Base-by-base conservation (phyloP, 1,140 invertebrate genomes). In the Polyergus mexicanus region DNA sequence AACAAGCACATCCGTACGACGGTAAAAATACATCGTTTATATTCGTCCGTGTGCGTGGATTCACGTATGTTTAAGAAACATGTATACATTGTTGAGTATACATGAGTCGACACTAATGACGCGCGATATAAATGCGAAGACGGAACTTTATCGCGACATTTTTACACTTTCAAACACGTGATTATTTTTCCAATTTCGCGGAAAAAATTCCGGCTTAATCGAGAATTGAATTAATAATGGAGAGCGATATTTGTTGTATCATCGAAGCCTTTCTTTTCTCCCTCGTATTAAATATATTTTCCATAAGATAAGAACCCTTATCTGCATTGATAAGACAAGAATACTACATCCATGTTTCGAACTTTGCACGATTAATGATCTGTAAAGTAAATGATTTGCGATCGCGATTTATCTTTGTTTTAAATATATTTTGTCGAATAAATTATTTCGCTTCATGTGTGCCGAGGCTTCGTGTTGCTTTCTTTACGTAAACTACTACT, bases 341-440 rank as follows among this genome's bases (percentile, higher is more conserved):
- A 69, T 80, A 69, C 56, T 80, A 69, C 56, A 54, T 68, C 32
- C 62, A n/a, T 56, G 22, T 56, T 80, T 69, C n/a, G 77, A 80
- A 69, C 77, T 80, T 69, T 80, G 35, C 63, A 58, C 65, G 13
- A 69, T 69, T 65, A 11, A 69, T 56, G 65, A 80, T 80, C 63
- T 22, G 16, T 69, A 28, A 69, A 28, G 13, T 19, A 69, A 69
- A 80, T 66, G 22, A 54, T 32, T 65, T 35, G 11, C 74, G 28
- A 77, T 47, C 22, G 10, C 35, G 22, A 44, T n/a, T 80, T 69
- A 56, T 69, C 35, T 56, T 44, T 41, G 25, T 25, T 19, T 69
- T 25, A 35, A 44, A 38, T 51, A 68, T 28, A 41, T 69, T 56
- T 44, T 38, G 16, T 25, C 19, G n/a, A 22, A 47, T 63, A 47